Percentiles rank a stretch among this genome's conserved stretches.
Evolutionary conservation across 1,140 invertebrate genomes (phyloP).

Genomic region (Hetaerina americana): DNA sequence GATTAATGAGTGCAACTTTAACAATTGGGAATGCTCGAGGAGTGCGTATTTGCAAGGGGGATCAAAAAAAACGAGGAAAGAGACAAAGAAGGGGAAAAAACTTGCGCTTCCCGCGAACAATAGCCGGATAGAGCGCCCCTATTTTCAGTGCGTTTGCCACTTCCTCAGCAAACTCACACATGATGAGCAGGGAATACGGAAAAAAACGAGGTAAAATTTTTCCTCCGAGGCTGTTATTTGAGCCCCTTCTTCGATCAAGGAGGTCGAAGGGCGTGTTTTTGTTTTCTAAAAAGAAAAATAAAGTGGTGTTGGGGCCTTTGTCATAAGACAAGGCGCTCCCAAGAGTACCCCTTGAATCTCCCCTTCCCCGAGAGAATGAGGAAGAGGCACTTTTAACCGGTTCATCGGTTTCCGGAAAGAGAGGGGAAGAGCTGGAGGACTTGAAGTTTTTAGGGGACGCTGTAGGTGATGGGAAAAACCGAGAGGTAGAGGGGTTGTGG

Average conservation of each 20-base stretch:
- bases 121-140: not conserved
- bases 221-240: not conserved
- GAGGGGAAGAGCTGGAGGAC: too few relatives aligned
- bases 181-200: not conserved
- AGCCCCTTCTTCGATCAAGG: not conserved
- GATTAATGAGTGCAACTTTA: too few relatives aligned
- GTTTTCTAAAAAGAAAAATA: too few relatives aligned
- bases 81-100: not conserved
- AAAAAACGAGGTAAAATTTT: not conserved
- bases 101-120: not conserved
- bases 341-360: not conserved
- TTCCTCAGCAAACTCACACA: too few relatives aligned
- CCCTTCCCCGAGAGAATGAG: not conserved
- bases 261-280: not conserved
- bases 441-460: too few relatives aligned
- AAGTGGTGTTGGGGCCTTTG: too few relatives aligned
- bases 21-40: too few relatives aligned
- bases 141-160: not conserved
- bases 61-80: not conserved
- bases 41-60: not conserved
- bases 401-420: not conserved
- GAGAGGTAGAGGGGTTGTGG: too few relatives aligned
- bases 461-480: too few relatives aligned
- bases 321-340: too few relatives aligned
- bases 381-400: not conserved